Base-by-base conservation (phyloP, 1,140 invertebrate species). In the Polyergus mexicanus region DNA sequence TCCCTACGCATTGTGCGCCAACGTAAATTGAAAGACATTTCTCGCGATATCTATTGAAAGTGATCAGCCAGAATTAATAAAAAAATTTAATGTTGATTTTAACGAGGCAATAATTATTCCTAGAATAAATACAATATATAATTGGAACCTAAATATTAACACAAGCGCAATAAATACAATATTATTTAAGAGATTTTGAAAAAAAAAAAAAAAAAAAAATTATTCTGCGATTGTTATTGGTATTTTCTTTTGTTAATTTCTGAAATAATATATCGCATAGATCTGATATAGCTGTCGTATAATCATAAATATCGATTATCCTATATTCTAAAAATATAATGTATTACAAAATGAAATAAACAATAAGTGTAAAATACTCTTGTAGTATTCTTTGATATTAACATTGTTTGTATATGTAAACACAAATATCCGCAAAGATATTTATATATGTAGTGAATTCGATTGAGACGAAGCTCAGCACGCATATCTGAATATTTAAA, bases 1-100 rank as follows among this genome's bases (percentile, higher is more conserved):
- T 81, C 47, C 19, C 58, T 25, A 22, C 41, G 41, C 35, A 58
- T 72, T 71, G 22, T 35, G 32, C 19, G 32, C 19, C 35, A 58
- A 58, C 38, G 41, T 41, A 71, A 58, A 19, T 69, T 47, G n/a
- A 80, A 69, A 71, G 19, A 58, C 4, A 58, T 58, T 32, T 25
- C 10, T 56, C 44, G n/a, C 22, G 38, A 7, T 68, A 16, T 66
- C 32, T 32, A 54, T 2, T 54, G 54, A 65, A 22, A 44, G 13
- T 8, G 1, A 63, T 63, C 22, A 32, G 58, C 58, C 8, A 32
- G 28, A 32, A 32, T 5, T 44, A 32, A 28, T 16, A 28, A 28
- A 60, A 16, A 7, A 32, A 51, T 22, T 6, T 38, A 54, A 72
- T 7, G 3, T 51, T 7, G n/a, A 75, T 75, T 38, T 41, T 35